Percentiles rank a stretch among this genome's conserved stretches.
These are phyloP conservation scores for Odontophorus gujanensis DNA, from an alignment of 2,113 vertebrate genomes.

Conservation along the genomic window DNA sequence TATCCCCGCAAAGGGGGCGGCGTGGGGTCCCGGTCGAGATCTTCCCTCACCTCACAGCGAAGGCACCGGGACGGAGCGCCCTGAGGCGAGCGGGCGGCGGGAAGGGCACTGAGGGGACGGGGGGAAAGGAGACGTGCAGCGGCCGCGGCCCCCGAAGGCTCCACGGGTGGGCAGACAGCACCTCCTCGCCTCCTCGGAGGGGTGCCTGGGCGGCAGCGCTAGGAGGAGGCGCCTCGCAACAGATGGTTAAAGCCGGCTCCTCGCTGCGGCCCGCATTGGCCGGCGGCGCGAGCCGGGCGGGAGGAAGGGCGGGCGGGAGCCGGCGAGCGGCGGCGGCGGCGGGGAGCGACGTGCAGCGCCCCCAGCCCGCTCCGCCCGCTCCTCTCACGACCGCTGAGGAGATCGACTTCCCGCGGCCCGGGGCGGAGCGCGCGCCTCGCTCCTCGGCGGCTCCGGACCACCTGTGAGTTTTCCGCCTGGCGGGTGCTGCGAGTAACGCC, in stretches of 20 bases:
- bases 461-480: background rate
- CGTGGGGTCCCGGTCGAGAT: accelerated
- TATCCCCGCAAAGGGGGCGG: background rate
- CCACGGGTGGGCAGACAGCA: background rate
- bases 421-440: background rate
- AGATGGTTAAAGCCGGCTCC: constrained; percentile 74
- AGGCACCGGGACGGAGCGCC: no score
- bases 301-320: constrained; percentile 10
- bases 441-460: background rate
- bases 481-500: background rate
- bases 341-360: background rate
- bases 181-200: background rate
- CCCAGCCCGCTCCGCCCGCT: accelerated
- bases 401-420: background rate
- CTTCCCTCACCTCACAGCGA: background rate
- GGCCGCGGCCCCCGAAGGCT: background rate
- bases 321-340: background rate
- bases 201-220: background rate
- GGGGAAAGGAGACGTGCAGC: background rate
- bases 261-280: constrained; percentile 57
- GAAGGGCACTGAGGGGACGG: no score
- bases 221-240: constrained; percentile 76
- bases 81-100: no score
- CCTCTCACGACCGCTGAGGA: background rate
- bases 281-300: constrained; percentile 22